These are phyloP conservation scores for Stenodema calcarata DNA, from an alignment of 2,888 invertebrate genomes.

Conservation along the genomic window DNA sequence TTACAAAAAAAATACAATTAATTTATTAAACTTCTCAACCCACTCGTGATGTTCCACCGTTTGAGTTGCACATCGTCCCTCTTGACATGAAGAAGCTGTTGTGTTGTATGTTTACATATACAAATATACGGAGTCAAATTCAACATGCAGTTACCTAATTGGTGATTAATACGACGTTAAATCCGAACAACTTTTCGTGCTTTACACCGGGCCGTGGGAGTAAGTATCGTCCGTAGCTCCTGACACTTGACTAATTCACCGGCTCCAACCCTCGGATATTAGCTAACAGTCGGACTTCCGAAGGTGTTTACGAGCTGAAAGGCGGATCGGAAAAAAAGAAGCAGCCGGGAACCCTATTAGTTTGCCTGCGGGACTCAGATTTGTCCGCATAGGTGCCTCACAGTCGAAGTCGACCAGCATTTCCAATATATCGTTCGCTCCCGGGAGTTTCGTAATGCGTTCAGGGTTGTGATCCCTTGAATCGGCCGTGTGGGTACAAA, in stretches of 20 bases:
- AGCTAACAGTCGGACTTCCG: not conserved
- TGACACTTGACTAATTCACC: not conserved
- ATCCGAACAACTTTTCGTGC: not conserved
- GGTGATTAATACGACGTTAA: not conserved
- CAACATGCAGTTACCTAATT: not conserved
- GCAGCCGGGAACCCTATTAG: not conserved
- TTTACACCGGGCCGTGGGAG: not conserved
- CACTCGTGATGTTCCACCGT: too few relatives aligned
- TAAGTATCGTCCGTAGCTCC: not conserved
- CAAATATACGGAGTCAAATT: not conserved
- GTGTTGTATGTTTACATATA: too few relatives aligned
- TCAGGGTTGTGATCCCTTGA: not conserved
- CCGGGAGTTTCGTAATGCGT: not conserved
- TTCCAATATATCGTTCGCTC: not conserved
- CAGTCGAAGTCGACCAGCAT: not conserved
- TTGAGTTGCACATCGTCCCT: too few relatives aligned
- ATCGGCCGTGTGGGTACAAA: not conserved
- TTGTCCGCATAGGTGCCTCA: not conserved
- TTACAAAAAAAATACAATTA: too few relatives aligned
- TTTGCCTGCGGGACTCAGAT: not conserved
- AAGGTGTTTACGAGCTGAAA: not conserved
- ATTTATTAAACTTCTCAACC: too few relatives aligned
- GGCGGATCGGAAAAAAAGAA: not conserved
- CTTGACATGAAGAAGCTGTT: too few relatives aligned
- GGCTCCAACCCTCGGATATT: not conserved